phyloP scores from a whole-genome alignment of 2,888 invertebrate species.

The Pachydiplax longipennis region DNA sequence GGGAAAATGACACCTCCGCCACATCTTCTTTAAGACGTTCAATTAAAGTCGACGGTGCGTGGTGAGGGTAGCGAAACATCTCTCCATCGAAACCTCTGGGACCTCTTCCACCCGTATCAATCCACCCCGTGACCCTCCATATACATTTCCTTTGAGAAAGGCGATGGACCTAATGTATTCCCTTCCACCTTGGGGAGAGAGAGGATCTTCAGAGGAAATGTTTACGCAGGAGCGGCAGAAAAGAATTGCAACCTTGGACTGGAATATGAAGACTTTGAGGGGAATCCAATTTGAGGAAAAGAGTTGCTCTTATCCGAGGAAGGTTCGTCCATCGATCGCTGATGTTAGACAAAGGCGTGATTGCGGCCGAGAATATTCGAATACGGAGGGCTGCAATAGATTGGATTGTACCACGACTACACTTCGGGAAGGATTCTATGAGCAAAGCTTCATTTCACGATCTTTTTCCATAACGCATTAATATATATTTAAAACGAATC shows the following conservation, averaged over 20 bases:
- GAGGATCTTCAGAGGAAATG: background rate
- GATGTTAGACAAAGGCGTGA: background rate
- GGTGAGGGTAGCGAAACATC: background rate
- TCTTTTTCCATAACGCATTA: too few relatives aligned
- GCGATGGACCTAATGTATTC: constrained; percentile 8
- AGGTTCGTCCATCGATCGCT: background rate
- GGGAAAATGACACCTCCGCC: background rate
- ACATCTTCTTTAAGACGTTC: constrained; percentile 21
- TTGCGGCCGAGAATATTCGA: background rate
- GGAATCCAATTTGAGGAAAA: background rate
- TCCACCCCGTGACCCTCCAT: background rate
- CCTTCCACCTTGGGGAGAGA: background rate
- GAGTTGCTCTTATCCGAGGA: background rate
- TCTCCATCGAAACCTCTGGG: background rate
- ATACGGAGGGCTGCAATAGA: too few relatives aligned
- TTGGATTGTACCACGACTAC: too few relatives aligned
- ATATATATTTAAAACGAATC: too few relatives aligned
- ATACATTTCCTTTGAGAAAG: background rate
- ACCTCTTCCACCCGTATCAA: background rate
- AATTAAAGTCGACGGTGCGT: constrained; percentile 13
- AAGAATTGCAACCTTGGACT: background rate
- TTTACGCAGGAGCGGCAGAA: background rate
- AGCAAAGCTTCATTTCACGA: too few relatives aligned
- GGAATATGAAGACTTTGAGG: background rate
- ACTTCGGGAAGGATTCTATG: too few relatives aligned